Evolutionary conservation across 2,888 invertebrate species (phyloP), one percentile per base, ranked within the genome.

Genomic region (Protophormia terraenovae): DNA sequence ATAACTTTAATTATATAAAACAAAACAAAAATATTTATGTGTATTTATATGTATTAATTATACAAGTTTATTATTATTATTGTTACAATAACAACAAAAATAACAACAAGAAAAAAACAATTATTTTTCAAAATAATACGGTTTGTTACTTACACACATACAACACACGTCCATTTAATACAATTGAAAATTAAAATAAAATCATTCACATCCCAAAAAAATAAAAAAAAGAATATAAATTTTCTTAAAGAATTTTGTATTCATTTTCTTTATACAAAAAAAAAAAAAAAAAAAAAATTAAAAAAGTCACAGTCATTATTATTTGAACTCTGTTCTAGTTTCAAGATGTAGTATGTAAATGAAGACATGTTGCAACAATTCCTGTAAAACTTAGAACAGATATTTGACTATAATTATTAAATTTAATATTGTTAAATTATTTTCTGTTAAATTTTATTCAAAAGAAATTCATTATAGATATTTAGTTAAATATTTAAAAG

Each of bases 131-230:
- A 69, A 86, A 86, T 86, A 87, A 88, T 89, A 91, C 90, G 92
- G 92, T 91, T 89, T 90, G 92, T 91, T 92, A 92, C 92, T 92
- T 92, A 92, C 62, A 81, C 35, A 53, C 62, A 81, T 27, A 53
- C 24, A 35, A 47, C 50, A 75, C 90, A 90, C 90, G 91, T 90
- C 91, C 91, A 90, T 89, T 90, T 89, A 90, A 90, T 90, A 88
- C 87, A 90, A 90, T 90, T 90, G 89, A 89, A 87, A 87, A 84
- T 58, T 35, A 67, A 27, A 80, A 72, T 47, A 5, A 82, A 77
- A 75, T 45, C 62, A 76, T 38, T 69, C 55, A 41, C 69, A 80
- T 84, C 6, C 58, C 86, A 87, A 85, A 72, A 60, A 53, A 66
- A 5, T 87, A 84, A 64, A 82, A 50, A 79, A 87, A 84, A 58